Evolutionary conservation across 2,888 invertebrate genomes (phyloP).

Genomic region (Yponomeuta evonymella): DNA sequence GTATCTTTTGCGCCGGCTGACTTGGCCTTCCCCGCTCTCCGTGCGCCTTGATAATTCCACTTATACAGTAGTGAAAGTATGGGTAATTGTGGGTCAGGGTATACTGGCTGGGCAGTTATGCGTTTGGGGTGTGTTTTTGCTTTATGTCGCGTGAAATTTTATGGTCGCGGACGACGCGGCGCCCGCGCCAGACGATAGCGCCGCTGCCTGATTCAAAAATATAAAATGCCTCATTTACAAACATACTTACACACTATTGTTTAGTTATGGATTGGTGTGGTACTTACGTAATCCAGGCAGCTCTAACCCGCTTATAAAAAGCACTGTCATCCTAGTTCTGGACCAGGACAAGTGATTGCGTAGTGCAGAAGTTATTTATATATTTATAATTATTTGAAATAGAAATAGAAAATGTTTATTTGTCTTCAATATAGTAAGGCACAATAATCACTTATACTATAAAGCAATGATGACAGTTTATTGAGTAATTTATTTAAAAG

Average conservation of each 20-base stretch:
- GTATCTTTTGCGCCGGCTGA: slow-evolving; percentile 46
- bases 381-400: too few relatives aligned
- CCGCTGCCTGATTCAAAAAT: slow-evolving; percentile 3
- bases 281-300: too few relatives aligned
- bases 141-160: slow-evolving; percentile 76
- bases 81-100: slow-evolving; percentile 33
- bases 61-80: slow-evolving; percentile 15
- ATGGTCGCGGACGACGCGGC: slow-evolving; percentile 50
- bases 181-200: slow-evolving; percentile 1
- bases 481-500: too few relatives aligned
- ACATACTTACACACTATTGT: background rate
- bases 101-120: slow-evolving; percentile 56
- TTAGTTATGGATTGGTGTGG: too few relatives aligned
- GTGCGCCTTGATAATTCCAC: background rate
- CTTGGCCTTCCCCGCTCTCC: slow-evolving; percentile 30
- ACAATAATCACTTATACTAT: too few relatives aligned
- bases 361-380: too few relatives aligned
- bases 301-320: too few relatives aligned
- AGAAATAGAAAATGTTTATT: too few relatives aligned
- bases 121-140: slow-evolving; percentile 72
- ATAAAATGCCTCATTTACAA: background rate
- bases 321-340: too few relatives aligned
- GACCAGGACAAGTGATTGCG: too few relatives aligned
- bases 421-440: too few relatives aligned
- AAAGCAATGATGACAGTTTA: too few relatives aligned